Conservation (phyloP, 2,888 invertebrate species). For the Melieria omissa region DNA sequence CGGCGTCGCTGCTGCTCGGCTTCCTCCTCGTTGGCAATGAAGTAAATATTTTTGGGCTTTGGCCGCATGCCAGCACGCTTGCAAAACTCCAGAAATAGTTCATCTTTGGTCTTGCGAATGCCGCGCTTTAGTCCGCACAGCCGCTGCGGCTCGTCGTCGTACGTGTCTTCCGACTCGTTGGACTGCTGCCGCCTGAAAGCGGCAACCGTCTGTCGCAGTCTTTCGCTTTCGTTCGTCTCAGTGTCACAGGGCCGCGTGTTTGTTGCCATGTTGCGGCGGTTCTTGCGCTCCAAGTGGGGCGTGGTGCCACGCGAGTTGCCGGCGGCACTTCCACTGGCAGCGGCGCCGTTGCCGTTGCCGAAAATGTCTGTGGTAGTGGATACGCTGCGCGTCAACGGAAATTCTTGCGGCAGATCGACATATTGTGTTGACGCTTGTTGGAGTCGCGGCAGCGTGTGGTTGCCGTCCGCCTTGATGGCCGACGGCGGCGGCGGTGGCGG, state of each 20-base stretch:
- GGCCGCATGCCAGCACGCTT: slow-evolving; percentile 61
- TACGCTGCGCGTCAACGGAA: slow-evolving; percentile 64
- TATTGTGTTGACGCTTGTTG: slow-evolving; percentile 43
- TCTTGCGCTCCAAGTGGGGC: slow-evolving; percentile 44
- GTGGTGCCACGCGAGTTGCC: slow-evolving; percentile 23
- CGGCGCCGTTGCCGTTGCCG: slow-evolving; percentile 44
- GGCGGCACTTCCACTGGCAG: slow-evolving; percentile 17
- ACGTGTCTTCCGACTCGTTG: slow-evolving; percentile 42
- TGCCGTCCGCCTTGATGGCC: slow-evolving; percentile 37
- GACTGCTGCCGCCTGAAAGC: slow-evolving; percentile 18
- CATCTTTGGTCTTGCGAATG: slow-evolving; percentile 64
- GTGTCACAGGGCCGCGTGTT: slow-evolving; percentile 48
- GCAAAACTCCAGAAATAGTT: slow-evolving; percentile 65
- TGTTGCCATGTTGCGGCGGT: slow-evolving; percentile 57
- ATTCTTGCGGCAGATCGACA: slow-evolving; percentile 59
- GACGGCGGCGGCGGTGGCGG: slow-evolving; percentile 46
- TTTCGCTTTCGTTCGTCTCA: slow-evolving; percentile 30
- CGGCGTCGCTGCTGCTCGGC: slow-evolving; percentile 15
- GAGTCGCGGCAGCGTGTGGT: slow-evolving; percentile 46
- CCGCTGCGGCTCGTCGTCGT: slow-evolving; percentile 46
- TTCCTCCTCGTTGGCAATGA: slow-evolving; percentile 55
- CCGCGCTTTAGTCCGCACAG: slow-evolving; percentile 62
- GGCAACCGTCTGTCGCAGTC: slow-evolving; percentile 33
- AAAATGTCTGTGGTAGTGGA: slow-evolving; percentile 66
- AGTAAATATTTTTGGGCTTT: slow-evolving; percentile 66